Conservation (phyloP, 2,113 vertebrate species). For the Pseudopipra pipra region DNA sequence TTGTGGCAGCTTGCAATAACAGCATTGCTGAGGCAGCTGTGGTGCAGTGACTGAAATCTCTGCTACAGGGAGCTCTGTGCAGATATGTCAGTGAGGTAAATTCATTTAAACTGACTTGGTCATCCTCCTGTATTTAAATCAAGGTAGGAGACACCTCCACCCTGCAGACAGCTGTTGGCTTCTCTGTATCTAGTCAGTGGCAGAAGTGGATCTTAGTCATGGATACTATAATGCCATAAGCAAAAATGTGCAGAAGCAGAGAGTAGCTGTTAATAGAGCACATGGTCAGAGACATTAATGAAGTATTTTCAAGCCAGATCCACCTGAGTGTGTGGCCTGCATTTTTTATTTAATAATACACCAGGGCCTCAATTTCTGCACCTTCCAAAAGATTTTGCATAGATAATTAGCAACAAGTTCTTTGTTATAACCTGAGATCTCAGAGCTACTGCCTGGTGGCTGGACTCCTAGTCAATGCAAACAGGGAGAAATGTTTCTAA, state of each 20-base stretch:
- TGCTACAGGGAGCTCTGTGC: background rate
- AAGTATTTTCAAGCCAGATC: background rate
- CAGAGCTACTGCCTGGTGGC: fast-evolving
- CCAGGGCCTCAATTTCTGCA: background rate
- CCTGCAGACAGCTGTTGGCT: background rate
- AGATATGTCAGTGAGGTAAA: background rate
- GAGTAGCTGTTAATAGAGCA: background rate
- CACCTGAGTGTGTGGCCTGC: background rate
- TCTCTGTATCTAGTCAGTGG: background rate
- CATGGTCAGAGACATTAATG: background rate
- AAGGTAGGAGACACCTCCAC: background rate
- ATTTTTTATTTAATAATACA: background rate
- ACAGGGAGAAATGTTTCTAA: background rate
- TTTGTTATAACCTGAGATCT: background rate
- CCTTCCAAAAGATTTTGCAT: background rate
- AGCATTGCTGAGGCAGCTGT: background rate
- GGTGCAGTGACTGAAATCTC: background rate
- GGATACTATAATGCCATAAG: background rate
- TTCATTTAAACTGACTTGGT: background rate
- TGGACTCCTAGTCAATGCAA: fast-evolving
- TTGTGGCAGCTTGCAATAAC: background rate
- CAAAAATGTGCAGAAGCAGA: background rate
- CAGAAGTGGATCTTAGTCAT: background rate
- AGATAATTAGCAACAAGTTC: background rate
- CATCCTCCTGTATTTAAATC: background rate